Percentiles rank a stretch among this genome's conserved stretches.
phyloP scores from a whole-genome alignment of 1,140 invertebrate genomes.

The Leptinotarsa lineolata region DNA sequence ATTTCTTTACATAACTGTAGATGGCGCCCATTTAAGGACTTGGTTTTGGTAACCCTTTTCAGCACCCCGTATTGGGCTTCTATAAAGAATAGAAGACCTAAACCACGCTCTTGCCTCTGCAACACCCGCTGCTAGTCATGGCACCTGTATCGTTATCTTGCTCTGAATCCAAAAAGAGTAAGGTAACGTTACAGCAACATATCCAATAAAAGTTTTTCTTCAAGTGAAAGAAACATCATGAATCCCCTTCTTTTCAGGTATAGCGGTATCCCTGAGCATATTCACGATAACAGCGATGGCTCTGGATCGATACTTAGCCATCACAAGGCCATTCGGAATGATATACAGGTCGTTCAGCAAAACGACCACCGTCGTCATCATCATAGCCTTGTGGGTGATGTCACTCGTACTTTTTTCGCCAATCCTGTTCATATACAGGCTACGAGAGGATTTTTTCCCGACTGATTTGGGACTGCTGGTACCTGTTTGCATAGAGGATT shows the following conservation, averaged over 20 bases:
- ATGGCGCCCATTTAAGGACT: too few relatives aligned
- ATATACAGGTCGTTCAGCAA: constrained; percentile 67
- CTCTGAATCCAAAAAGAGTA: too few relatives aligned
- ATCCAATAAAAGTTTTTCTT: not conserved
- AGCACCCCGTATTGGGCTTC: too few relatives aligned
- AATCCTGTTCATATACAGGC: constrained; percentile 34
- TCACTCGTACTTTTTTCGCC: constrained; percentile 70
- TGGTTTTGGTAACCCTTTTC: too few relatives aligned
- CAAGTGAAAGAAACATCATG: not conserved
- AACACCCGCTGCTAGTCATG: too few relatives aligned
- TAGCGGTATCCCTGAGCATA: constrained; percentile 75
- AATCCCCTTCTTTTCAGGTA: constrained; percentile 61
- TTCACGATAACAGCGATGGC: constrained; percentile 81
- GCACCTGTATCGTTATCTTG: too few relatives aligned
- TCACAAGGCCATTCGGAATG: constrained; percentile 70
- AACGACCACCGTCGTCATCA: constrained; percentile 66
- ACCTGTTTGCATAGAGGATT: constrained; percentile 63
- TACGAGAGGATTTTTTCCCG: constrained; percentile 11
- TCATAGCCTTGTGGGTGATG: constrained; percentile 67
- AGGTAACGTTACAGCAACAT: too few relatives aligned
- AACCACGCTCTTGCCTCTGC: too few relatives aligned
- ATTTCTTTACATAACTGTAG: too few relatives aligned
- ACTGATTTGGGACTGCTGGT: constrained; percentile 25
- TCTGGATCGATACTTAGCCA: constrained; percentile 75
- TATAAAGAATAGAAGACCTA: too few relatives aligned